A percentile compares a stretch with the other conserved stretches of the same genome.
These are phyloP conservation scores for Lymantria monacha DNA, from an alignment of 2,888 invertebrate genomes.

Conservation along the genomic window DNA sequence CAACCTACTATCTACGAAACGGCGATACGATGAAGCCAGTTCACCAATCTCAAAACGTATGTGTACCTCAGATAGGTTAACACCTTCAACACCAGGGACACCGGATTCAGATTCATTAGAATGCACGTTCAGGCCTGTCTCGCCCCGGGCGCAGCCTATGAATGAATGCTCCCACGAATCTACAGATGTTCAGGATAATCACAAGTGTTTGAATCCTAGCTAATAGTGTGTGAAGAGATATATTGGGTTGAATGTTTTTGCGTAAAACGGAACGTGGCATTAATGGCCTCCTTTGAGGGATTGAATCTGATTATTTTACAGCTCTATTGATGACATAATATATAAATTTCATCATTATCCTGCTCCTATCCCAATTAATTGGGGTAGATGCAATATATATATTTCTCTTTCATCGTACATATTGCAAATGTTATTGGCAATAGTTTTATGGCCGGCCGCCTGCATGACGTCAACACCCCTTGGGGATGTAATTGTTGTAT, in stretches of 20 bases:
- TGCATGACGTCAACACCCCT: too few relatives aligned
- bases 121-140: constrained; percentile 77
- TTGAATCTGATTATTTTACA: background rate
- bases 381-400: too few relatives aligned
- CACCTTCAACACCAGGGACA: constrained; percentile 69
- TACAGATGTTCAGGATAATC: constrained; percentile 48
- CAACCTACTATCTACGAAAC: constrained; percentile 79
- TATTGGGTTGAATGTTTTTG: constrained; percentile 36
- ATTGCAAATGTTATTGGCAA: too few relatives aligned
- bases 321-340: background rate
- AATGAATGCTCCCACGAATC: constrained; percentile 49
- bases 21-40: constrained; percentile 84
- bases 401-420: too few relatives aligned
- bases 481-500: too few relatives aligned
- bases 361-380: too few relatives aligned
- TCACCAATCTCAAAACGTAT: constrained; percentile 66
- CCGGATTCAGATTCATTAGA: constrained; percentile 74
- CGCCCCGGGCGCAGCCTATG: constrained; percentile 65
- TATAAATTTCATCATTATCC: too few relatives aligned
- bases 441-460: too few relatives aligned
- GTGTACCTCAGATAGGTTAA: constrained; percentile 60
- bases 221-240: constrained; percentile 57
- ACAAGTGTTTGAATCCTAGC: constrained; percentile 69
- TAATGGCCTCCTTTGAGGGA: background rate
- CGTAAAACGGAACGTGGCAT: constrained; percentile 9